Evolutionary conservation across 2,113 vertebrate species (phyloP).

Genomic region (Apistogramma diplotaenia): DNA sequence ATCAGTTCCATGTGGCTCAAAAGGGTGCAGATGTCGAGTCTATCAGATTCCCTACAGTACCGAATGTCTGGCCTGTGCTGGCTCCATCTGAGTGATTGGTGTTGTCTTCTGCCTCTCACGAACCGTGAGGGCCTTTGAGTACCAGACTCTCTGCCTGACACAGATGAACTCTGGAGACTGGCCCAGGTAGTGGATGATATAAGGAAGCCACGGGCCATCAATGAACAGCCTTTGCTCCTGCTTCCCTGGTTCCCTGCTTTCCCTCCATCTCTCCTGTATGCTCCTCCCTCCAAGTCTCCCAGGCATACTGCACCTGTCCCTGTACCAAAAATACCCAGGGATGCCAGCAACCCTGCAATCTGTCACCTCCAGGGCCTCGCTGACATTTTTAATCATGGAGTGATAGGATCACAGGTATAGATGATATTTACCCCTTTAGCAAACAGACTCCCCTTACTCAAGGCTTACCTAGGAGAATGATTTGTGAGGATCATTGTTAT

Average conservation of each 20-base stretch:
- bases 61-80: slow-evolving; percentile 34
- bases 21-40: neutral
- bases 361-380: slow-evolving; percentile 71
- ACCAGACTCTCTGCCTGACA: slow-evolving; percentile 61
- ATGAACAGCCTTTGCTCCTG: slow-evolving; percentile 56
- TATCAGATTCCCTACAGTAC: slow-evolving; percentile 15
- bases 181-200: slow-evolving; percentile 54
- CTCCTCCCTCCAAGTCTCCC: slow-evolving; percentile 60
- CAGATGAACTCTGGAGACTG: slow-evolving; percentile 62
- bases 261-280: slow-evolving; percentile 13
- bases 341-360: slow-evolving; percentile 71
- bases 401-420: slow-evolving; percentile 66
- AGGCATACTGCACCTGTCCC: slow-evolving; percentile 74
- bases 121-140: slow-evolving; percentile 51
- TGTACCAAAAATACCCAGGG: slow-evolving; percentile 73
- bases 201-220: slow-evolving; percentile 60
- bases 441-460: slow-evolving; percentile 53
- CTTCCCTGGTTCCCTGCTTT: slow-evolving; percentile 27
- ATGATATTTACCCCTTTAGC: slow-evolving; percentile 68
- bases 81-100: slow-evolving; percentile 58
- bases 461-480: slow-evolving; percentile 51
- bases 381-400: slow-evolving; percentile 78
- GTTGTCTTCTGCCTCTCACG: slow-evolving; percentile 40
- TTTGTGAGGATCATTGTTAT: slow-evolving; percentile 49
- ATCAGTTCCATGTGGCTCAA: neutral